These are phyloP conservation scores for Lacanobia oleracea DNA, from an alignment of 2,888 invertebrate species.

Conservation along the genomic window DNA sequence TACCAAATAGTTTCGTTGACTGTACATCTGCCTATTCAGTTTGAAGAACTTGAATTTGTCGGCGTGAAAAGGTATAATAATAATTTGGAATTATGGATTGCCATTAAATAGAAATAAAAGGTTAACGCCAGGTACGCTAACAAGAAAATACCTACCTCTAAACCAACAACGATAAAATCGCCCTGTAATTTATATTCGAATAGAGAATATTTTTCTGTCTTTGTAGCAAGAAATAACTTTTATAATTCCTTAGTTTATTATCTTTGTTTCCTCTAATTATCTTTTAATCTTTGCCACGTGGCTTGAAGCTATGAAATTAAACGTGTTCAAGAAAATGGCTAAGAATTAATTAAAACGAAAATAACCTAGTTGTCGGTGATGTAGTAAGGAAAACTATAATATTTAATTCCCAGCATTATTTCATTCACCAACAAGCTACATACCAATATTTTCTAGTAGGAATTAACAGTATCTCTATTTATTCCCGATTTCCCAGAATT, in stretches of 20 bases:
- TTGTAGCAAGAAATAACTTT: not conserved
- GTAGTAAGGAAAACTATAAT: not conserved
- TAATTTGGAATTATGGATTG: not conserved
- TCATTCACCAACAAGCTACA: too few relatives aligned
- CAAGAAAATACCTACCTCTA: not conserved
- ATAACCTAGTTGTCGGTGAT: not conserved
- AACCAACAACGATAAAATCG: not conserved
- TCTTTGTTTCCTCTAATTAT: constrained; percentile 10
- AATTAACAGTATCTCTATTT: not conserved
- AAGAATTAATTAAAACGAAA: constrained; percentile 14
- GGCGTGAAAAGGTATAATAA: too few relatives aligned
- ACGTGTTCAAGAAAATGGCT: not conserved
- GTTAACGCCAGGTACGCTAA: not conserved
- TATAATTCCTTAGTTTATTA: constrained; percentile 4
- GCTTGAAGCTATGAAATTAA: constrained; percentile 3
- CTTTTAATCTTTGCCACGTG: constrained; percentile 15
- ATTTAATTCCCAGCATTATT: not conserved
- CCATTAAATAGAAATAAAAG: not conserved
- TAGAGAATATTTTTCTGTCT: not conserved
- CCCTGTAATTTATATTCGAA: not conserved
- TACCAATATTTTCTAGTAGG: not conserved
- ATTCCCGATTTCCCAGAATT: not conserved
- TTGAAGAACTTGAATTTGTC: too few relatives aligned
- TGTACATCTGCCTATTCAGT: too few relatives aligned
- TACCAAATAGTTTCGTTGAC: too few relatives aligned